A percentile compares a stretch with the other conserved stretches of the same genome.
These are phyloP conservation scores for Benitochromis conjunctus DNA, from an alignment of 2,113 vertebrate species.

Conservation along the genomic window DNA sequence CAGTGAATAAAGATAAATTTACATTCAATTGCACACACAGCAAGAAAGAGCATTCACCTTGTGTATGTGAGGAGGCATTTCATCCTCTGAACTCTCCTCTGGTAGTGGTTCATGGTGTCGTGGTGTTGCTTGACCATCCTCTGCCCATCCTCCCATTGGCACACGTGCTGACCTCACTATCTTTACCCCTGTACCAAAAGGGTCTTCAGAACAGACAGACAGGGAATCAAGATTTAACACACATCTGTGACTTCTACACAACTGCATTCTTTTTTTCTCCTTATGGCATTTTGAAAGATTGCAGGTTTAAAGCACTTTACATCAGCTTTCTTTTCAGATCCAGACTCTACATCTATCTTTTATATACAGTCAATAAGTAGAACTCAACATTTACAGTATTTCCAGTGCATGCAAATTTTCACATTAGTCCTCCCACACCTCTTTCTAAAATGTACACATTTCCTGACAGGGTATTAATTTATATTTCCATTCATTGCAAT, in stretches of 20 bases:
- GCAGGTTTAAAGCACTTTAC: background rate
- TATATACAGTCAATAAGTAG: background rate
- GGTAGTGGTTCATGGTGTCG: constrained; percentile 85
- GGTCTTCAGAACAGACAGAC: constrained; percentile 36
- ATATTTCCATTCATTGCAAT: background rate
- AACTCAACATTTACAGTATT: background rate
- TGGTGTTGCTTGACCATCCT: constrained; percentile 74
- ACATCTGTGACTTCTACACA: background rate
- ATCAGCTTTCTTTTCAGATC: background rate
- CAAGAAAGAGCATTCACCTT: constrained; percentile 75
- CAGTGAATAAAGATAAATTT: background rate
- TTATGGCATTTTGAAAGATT: background rate
- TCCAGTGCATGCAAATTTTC: background rate
- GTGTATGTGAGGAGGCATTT: constrained; percentile 89
- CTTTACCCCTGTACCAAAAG: constrained; percentile 48
- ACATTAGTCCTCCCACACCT: background rate
- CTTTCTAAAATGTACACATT: background rate
- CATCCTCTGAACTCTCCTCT: constrained; percentile 91
- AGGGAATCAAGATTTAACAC: background rate
- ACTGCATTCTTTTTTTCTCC: background rate
- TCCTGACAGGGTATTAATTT: background rate
- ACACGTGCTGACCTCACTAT: constrained; percentile 81
- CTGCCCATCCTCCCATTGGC: constrained; percentile 94
- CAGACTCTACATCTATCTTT: background rate
- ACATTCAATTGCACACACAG: background rate